phyloP scores from a whole-genome alignment of 2,797 vertebrate species.

The Remorina albescens region DNA sequence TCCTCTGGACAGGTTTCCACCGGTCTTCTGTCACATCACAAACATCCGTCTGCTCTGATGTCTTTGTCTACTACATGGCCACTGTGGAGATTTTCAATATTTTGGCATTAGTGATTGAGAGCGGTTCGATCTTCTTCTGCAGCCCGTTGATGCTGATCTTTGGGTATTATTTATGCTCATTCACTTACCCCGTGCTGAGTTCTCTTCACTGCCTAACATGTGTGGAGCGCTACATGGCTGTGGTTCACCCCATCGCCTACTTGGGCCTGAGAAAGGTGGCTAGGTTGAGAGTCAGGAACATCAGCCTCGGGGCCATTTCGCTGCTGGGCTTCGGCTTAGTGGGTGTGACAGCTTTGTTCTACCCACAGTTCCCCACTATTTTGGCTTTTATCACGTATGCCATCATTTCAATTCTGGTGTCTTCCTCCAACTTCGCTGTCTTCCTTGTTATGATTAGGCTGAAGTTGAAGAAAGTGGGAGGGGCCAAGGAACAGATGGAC shows the following conservation, averaged over 20 bases:
- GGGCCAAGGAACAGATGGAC: not conserved
- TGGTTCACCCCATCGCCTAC: slow-evolving; percentile 41
- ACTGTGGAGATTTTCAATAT: not conserved
- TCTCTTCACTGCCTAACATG: slow-evolving; percentile 35
- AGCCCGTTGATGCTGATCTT: accelerated
- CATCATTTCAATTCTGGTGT: accelerated
- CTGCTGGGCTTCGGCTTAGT: not conserved
- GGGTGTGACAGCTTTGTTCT: accelerated
- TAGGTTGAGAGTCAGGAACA: slow-evolving; percentile 6
- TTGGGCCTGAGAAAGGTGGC: not conserved
- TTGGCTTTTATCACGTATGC: accelerated
- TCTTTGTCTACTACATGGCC: slow-evolving; percentile 5
- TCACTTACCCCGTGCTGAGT: not conserved
- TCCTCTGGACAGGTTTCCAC: slow-evolving; percentile 5
- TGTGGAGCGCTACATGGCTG: slow-evolving; percentile 39
- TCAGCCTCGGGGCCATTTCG: slow-evolving; percentile 2
- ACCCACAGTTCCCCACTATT: not conserved
- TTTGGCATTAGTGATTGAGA: not conserved
- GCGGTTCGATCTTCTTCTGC: accelerated
- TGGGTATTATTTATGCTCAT: accelerated
- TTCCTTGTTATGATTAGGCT: not conserved
- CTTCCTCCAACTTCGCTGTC: slow-evolving; percentile 20
- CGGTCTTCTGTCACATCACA: not conserved
- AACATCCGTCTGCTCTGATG: not conserved
- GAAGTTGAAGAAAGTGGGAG: not conserved